Evolutionary conservation across 2,113 vertebrate species (phyloP).

Genomic region (Gnathonemus longibarbis): DNA sequence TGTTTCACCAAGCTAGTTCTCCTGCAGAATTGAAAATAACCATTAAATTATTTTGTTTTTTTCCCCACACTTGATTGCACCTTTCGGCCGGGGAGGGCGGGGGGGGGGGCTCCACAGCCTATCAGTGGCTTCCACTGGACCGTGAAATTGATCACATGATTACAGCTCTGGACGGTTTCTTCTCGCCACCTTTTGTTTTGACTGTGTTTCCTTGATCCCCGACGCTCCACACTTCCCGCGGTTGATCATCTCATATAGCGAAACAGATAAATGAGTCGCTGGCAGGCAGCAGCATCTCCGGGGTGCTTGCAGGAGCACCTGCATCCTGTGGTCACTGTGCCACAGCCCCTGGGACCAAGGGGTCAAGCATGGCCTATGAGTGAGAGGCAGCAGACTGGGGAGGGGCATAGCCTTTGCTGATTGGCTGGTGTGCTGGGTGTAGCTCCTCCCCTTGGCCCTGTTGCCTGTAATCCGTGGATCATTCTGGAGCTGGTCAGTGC

Average conservation of each 20-base stretch:
- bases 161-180: neutral
- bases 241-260: neutral
- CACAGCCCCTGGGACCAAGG: neutral
- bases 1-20: neutral
- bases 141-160: constrained; percentile 6
- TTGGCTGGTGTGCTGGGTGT: neutral
- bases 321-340: neutral
- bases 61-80: neutral
- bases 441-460: neutral
- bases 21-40: neutral
- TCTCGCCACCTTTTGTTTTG: neutral
- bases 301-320: neutral
- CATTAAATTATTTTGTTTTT: neutral
- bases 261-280: neutral
- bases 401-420: neutral
- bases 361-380: neutral
- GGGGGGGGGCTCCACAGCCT: neutral
- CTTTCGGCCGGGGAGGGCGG: neutral
- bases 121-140: neutral
- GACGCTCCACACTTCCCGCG: neutral
- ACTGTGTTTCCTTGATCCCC: neutral
- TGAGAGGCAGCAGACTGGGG: neutral
- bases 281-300: neutral
- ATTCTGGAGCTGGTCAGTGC: neutral
- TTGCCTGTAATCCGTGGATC: neutral